These are phyloP conservation scores for Ferdinandea cuprea DNA, from an alignment of 2,888 invertebrate species.

Conservation along the genomic window DNA sequence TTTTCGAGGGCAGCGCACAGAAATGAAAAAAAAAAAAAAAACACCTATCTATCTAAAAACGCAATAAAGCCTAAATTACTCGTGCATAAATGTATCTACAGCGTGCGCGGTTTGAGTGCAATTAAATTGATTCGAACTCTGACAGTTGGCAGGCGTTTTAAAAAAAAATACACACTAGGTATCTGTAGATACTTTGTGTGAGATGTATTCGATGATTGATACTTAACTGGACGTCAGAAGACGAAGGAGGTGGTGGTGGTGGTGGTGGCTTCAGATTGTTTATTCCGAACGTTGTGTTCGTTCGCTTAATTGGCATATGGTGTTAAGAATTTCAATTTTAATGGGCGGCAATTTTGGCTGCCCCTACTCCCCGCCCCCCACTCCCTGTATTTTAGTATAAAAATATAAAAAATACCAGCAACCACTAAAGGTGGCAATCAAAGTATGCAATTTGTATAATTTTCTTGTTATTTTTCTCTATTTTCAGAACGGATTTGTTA, in stretches of 20 bases:
- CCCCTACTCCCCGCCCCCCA: conserved; percentile 81
- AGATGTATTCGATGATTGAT: conserved; percentile 63
- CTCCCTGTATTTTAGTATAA: neutral
- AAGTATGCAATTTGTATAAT: conserved; percentile 33
- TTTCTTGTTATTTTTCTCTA: conserved; percentile 69
- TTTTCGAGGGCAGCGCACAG: neutral
- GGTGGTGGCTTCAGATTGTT: conserved; percentile 27
- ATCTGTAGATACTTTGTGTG: conserved; percentile 8
- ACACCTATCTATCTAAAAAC: conserved; percentile 12
- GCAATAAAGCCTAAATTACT: conserved; percentile 33
- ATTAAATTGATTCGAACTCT: conserved; percentile 56
- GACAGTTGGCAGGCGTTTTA: conserved; percentile 61
- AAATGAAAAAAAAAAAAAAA: conserved; percentile 37
- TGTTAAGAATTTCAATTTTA: conserved; percentile 57
- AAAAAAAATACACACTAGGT: conserved; percentile 26
- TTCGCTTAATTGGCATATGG: conserved; percentile 50
- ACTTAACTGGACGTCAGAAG: conserved; percentile 39
- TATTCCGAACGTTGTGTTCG: conserved; percentile 38
- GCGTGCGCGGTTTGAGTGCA: conserved; percentile 30
- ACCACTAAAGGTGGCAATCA: conserved; percentile 24
- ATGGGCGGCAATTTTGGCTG: conserved; percentile 56
- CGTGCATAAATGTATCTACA: conserved; percentile 4
- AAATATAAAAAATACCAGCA: neutral
- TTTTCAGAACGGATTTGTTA: conserved; percentile 93
- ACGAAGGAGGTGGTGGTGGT: conserved; percentile 11